Evolutionary conservation across 2,888 invertebrate genomes (phyloP).

Genomic region (Tipula vernalis): DNA sequence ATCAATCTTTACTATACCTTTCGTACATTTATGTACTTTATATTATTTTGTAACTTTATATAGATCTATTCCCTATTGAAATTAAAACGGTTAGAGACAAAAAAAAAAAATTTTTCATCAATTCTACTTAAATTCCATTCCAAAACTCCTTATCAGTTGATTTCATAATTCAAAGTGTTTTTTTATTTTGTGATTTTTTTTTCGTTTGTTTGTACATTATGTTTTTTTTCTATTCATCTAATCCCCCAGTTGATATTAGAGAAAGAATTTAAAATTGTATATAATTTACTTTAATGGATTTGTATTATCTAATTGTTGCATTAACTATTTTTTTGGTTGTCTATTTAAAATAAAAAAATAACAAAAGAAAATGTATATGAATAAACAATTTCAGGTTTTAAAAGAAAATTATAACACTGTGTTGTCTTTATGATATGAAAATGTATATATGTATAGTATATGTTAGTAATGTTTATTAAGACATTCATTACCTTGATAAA

Average conservation of each 20-base stretch:
- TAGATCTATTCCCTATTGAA: not conserved
- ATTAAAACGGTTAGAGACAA: not conserved
- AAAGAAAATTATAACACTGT: not conserved
- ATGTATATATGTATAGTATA: not conserved
- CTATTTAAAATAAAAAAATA: not conserved
- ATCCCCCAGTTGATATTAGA: not conserved
- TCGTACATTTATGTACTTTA: not conserved
- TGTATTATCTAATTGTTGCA: slow-evolving; percentile 4
- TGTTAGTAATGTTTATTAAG: not conserved
- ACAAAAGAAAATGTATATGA: not conserved
- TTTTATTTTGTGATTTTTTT: not conserved
- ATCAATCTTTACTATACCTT: not conserved
- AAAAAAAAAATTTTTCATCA: not conserved
- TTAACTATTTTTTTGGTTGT: not conserved
- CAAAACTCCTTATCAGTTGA: not conserved
- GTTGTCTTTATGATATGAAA: not conserved
- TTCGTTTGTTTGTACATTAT: not conserved
- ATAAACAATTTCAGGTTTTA: not conserved
- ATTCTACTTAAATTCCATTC: not conserved
- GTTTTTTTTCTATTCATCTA: not conserved
- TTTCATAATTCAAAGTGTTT: slow-evolving; percentile 4
- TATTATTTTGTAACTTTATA: not conserved
- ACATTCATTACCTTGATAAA: not conserved
- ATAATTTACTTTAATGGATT: not conserved
- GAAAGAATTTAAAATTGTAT: not conserved